These are phyloP conservation scores for Apotomis capreana DNA, from an alignment of 2,888 invertebrate species.

Conservation along the genomic window DNA sequence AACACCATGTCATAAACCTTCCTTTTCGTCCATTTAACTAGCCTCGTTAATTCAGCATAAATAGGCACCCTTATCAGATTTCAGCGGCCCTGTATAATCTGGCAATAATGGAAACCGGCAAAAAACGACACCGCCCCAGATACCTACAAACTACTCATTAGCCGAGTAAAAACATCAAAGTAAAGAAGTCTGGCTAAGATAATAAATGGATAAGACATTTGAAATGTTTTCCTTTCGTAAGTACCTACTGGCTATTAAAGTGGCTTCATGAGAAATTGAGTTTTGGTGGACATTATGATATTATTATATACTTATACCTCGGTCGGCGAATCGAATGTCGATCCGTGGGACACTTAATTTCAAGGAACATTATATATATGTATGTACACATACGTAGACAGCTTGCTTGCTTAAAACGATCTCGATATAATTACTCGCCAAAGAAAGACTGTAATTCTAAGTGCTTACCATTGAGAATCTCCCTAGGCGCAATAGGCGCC, in stretches of 20 bases:
- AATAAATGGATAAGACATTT: conserved; percentile 22
- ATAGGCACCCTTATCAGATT: conserved; percentile 38
- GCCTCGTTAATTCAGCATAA: conserved; percentile 40
- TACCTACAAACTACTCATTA: conserved; percentile 40
- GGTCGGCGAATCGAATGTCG: no score
- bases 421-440: no score
- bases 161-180: conserved; percentile 31
- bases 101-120: conserved; percentile 38
- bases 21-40: conserved; percentile 36
- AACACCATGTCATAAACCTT: conserved; percentile 25
- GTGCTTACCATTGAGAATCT: conserved; percentile 84
- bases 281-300: conserved; percentile 46
- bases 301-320: no score
- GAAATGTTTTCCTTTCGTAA: not conserved
- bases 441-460: no score
- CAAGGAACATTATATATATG: no score
- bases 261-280: not conserved
- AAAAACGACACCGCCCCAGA: conserved; percentile 38
- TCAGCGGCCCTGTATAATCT: conserved; percentile 41
- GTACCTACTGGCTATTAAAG: no score
- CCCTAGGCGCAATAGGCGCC: conserved; percentile 84
- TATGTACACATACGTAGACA: no score
- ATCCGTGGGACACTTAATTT: no score
- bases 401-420: no score
- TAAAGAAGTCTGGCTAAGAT: conserved; percentile 21